Base-by-base conservation (phyloP, 2,888 invertebrate species). In the Odiellus spinosus region DNA sequence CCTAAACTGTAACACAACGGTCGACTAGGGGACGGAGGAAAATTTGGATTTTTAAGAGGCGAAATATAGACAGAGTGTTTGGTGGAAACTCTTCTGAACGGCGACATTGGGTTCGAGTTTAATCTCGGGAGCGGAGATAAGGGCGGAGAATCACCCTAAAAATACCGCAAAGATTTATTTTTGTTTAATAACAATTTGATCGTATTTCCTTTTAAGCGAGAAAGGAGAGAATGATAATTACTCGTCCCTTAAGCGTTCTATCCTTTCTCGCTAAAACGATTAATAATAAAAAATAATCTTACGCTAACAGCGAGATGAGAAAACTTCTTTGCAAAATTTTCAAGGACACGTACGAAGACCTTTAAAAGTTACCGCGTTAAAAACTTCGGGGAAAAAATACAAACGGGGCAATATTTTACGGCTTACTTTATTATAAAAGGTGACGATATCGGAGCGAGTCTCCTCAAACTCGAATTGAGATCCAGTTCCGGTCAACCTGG, bases 371-470 rank as follows among this genome's bases (percentile, higher is more conserved):
- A 32, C 11, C 11, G 2, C 11, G 12, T 12, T n/a, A n/a, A n/a
- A n/a, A n/a, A n/a, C n/a, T 32, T 19, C 14, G 15, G n/a, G 11
- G 3, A 45, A 14, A 38, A n/a, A 8, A 38, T 38, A 45, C n/a
- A 10, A 10, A 44, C 18, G 12, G 8, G 14, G 45, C 36, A 20
- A 40, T 43, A 11, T 14, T 11, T 10, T 40, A n/a, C 32, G 5
- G 19, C 20, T 36, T 49, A 59, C 79, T 42, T 74, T 76, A 64
- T 98, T 98, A 67, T 98, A 98, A 67, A 95, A 96, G 62, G 80
- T 76, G 57, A 95, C 93, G 51, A 96, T 75, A 69, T 95, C 93
- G 12, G 84, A 86, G 57, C 84, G 72, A 14, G 48, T 49, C 33
- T 50, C 52, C 26, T 26, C 26, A 46, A 54, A 54, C 17, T 54